Conservation (phyloP, 2,797 vertebrate species). For the Cryptoblepharus egeriae region DNA sequence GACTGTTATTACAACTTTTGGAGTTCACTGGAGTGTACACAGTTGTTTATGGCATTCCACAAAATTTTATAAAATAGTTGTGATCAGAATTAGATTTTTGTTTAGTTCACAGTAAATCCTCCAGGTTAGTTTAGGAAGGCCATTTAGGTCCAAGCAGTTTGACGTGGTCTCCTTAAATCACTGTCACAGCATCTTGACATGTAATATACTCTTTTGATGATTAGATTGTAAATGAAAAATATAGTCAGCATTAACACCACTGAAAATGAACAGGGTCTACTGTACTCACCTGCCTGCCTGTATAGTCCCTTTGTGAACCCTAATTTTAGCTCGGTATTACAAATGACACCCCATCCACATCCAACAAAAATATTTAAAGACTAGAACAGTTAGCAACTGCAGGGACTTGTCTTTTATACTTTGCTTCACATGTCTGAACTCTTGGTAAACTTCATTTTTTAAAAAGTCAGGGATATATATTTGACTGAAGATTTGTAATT, state of each 20-base stretch:
- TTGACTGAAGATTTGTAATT: too few species aligned
- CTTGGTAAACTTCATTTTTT: background rate
- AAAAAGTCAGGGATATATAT: background rate
- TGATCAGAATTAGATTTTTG: constrained; percentile 64
- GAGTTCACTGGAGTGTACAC: constrained; percentile 30
- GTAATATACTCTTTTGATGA: constrained; percentile 58
- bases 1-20: constrained; percentile 37
- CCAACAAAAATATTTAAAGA: background rate
- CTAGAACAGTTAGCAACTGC: constrained; percentile 8
- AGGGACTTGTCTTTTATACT: background rate
- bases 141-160: constrained; percentile 58
- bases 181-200: constrained; percentile 29
- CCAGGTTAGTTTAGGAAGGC: constrained; percentile 61
- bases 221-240: constrained; percentile 74
- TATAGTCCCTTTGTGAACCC: constrained; percentile 8
- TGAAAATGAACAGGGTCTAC: constrained; percentile 57
- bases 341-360: constrained; percentile 24
- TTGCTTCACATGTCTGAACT: background rate
- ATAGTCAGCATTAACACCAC: constrained; percentile 47
- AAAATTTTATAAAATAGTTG: constrained; percentile 61
- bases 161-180: constrained; percentile 70
- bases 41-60: constrained; percentile 60
- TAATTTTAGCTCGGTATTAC: fast-evolving
- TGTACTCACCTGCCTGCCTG: constrained; percentile 23
- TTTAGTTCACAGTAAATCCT: constrained; percentile 67